These are phyloP conservation scores for Trachelipus rathkii DNA, from an alignment of 1,140 invertebrate species.

Conservation along the genomic window DNA sequence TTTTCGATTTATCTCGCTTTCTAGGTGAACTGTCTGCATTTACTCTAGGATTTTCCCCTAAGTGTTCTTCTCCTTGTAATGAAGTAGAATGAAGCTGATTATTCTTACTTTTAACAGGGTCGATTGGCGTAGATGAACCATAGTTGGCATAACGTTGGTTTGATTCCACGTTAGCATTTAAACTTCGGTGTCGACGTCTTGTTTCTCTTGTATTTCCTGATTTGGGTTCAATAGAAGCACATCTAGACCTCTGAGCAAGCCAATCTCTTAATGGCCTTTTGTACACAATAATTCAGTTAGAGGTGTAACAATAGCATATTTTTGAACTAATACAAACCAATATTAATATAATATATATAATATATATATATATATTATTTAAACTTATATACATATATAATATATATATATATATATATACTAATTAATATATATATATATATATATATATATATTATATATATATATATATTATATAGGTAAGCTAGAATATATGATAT, in stretches of 20 bases:
- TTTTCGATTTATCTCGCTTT: not conserved
- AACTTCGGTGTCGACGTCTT: conserved; percentile 29
- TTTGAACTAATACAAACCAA: too few relatives aligned
- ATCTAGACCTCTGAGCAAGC: conserved; percentile 22
- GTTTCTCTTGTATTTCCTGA: conserved; percentile 20
- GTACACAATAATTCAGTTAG: not conserved
- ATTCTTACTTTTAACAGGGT: not conserved
- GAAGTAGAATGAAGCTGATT: not conserved
- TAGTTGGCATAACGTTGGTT: conserved; percentile 13
- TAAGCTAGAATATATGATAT: too few relatives aligned
- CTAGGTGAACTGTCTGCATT: not conserved
- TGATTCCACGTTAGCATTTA: not conserved
- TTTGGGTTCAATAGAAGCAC: not conserved
- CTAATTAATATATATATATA: conserved; percentile 26
- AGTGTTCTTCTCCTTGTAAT: not conserved
- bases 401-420: not conserved
- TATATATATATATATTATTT: not conserved
- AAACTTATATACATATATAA: not conserved
- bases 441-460: conserved; percentile 31
- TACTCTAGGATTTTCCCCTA: not conserved
- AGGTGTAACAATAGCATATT: too few relatives aligned
- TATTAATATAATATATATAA: too few relatives aligned
- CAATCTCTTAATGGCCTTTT: conserved; percentile 30
- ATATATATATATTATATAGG: conserved; percentile 23
- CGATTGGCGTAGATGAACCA: conserved; percentile 19